Percentiles rank a stretch among this genome's conserved stretches.
phyloP scores from a whole-genome alignment of 2,113 vertebrate species.

The Odocoileus hemionus region DNA sequence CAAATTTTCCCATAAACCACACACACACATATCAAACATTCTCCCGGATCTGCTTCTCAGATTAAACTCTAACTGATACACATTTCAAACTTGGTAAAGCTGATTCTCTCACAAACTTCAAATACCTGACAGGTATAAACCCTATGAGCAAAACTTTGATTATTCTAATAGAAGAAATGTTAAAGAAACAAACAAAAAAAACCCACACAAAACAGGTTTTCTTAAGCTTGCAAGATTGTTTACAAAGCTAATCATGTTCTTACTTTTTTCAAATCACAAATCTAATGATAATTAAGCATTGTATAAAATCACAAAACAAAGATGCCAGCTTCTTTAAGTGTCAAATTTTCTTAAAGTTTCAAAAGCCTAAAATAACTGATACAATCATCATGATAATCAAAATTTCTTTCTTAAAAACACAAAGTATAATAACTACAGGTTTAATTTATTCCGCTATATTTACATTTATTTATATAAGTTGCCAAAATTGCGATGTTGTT shows the following conservation, averaged over 20 bases:
- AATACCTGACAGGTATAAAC: background rate
- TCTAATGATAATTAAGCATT: background rate
- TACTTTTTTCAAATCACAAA: background rate
- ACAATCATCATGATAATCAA: background rate
- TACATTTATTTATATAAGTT: background rate
- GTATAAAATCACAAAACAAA: background rate
- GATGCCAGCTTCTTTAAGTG: background rate
- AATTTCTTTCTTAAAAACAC: background rate
- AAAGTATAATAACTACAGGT: background rate
- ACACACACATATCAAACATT: background rate
- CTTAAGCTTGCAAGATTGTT: background rate
- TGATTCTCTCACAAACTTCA: background rate
- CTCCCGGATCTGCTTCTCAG: background rate
- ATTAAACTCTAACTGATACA: background rate
- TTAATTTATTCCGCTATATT: background rate
- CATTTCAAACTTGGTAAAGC: background rate
- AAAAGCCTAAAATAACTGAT: constrained; percentile 14
- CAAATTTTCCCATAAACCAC: background rate
- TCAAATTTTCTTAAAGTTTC: background rate
- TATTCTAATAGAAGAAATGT: background rate
- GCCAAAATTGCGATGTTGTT: background rate
- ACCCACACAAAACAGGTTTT: background rate
- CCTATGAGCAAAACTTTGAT: background rate
- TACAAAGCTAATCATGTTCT: background rate
- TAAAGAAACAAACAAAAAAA: background rate